Base-by-base conservation (phyloP, 2,888 invertebrate species). In the Acholoe squamosa region DNA sequence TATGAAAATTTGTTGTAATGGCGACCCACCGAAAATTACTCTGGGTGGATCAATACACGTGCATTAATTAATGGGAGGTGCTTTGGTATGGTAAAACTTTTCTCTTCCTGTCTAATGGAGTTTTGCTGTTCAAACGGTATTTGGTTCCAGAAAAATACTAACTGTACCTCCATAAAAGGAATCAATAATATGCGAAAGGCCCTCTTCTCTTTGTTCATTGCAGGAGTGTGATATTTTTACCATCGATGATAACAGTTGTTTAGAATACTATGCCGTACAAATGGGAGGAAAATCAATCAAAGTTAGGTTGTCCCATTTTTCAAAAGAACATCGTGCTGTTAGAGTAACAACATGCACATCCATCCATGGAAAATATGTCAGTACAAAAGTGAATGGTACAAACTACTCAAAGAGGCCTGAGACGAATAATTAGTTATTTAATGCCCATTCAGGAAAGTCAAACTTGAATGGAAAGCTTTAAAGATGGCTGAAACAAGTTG, bases 151-250 rank as follows among this genome's bases (percentile, higher is more conserved):
- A 61, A 61, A 61, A n/a, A n/a, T 61, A 61, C 12, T n/a, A 61
- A 61, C n/a, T 61, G 19, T 61, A 61, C 19, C 19, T n/a, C 61
- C 14, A 61, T 43, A 43, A 43, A 61, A n/a, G 1, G 5, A 61
- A 61, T 61, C 61, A n/a, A 61, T 61, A n/a, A 61, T 61, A 61
- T 61, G 61, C 61, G 61, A 61, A 61, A 61, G n/a, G 61, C 61
- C 19, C n/a, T 61, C 61, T 61, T 7, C 19, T 3, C 61, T n/a
- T 61, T 19, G 61, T 61, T 61, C 61, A 10, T 61, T 61, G 22
- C 14, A 7, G 61, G 61, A 61, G 61, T 61, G 61, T 7, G 22
- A 19, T 19, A 61, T 61, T 61, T 43, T 61, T n/a, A n/a, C 19
- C n/a, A 0, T 7, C 61, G 5, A 19, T 61, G 3, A 61, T 19